Conservation (phyloP, 92 coral and sea anemone genomes). For the Phenganax subtilis region DNA sequence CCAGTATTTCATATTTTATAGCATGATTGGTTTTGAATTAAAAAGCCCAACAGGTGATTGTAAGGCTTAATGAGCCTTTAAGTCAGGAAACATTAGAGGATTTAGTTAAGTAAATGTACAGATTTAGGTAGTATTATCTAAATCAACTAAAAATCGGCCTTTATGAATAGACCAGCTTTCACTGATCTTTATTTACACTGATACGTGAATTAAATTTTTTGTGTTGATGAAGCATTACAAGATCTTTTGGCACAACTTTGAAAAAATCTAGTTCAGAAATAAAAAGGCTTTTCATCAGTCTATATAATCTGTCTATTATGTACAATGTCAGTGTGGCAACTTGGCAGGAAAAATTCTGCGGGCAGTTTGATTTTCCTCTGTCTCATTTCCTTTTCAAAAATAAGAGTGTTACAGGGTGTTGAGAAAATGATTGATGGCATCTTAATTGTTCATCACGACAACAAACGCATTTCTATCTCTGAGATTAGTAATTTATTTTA, state of each 20-base stretch:
- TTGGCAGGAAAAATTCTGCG: not conserved
- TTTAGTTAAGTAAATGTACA: constrained; percentile 36
- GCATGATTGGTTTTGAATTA: constrained; percentile 22
- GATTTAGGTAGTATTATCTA: constrained; percentile 39
- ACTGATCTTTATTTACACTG: constrained; percentile 33
- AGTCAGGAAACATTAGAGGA: constrained; percentile 46
- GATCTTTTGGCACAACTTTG: not conserved
- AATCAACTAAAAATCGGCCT: constrained; percentile 32
- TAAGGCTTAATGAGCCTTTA: constrained; percentile 37
- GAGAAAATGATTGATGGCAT: constrained; percentile 42
- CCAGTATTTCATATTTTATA: constrained; percentile 16
- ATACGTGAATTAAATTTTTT: constrained; percentile 9
- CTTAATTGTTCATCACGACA: constrained; percentile 38
- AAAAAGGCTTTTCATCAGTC: too few species aligned
- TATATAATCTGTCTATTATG: too few species aligned
- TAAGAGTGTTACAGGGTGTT: constrained; percentile 20
- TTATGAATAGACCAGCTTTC: constrained; percentile 38
- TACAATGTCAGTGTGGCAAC: too few species aligned
- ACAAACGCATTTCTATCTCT: constrained; percentile 19
- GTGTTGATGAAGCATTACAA: not conserved
- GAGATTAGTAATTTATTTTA: constrained; percentile 2
- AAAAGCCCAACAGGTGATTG: constrained; percentile 31
- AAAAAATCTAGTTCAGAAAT: too few species aligned
- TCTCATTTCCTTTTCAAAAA: not conserved
- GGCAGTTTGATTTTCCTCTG: not conserved